Conservation (phyloP, 2,113 vertebrate species). For the Petromus typicus region DNA sequence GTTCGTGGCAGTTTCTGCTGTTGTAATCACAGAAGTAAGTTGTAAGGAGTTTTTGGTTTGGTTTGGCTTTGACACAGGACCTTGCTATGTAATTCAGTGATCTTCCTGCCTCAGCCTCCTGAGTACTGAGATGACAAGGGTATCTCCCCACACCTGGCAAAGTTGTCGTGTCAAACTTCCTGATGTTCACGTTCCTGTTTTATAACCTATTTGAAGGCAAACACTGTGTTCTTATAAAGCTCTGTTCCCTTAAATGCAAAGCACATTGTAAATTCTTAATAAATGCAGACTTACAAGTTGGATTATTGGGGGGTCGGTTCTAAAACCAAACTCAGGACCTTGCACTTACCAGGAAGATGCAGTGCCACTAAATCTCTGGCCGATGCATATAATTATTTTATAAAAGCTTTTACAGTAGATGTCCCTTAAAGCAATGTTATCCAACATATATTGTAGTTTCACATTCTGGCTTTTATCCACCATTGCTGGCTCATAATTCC, state of each 20-base stretch:
- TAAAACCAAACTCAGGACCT: too few species aligned
- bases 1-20: not conserved
- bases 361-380: too few species aligned
- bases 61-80: not conserved
- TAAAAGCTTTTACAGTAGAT: not conserved
- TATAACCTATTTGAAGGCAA: not conserved
- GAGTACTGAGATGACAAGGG: not conserved
- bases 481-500: not conserved
- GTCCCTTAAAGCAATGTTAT: constrained; percentile 17
- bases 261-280: not conserved
- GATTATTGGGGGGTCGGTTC: not conserved
- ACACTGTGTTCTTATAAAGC: not conserved
- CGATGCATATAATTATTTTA: not conserved
- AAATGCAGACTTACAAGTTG: not conserved
- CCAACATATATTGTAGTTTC: not conserved
- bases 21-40: not conserved
- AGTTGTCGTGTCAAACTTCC: not conserved
- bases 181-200: not conserved
- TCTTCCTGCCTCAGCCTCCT: not conserved
- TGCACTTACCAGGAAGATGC: too few species aligned
- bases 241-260: not conserved
- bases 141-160: not conserved
- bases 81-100: not conserved
- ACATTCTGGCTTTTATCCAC: not conserved
- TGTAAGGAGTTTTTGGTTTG: not conserved